Base-by-base conservation (phyloP, 1,140 invertebrate genomes). In the Dinothrombium tinctorium region DNA sequence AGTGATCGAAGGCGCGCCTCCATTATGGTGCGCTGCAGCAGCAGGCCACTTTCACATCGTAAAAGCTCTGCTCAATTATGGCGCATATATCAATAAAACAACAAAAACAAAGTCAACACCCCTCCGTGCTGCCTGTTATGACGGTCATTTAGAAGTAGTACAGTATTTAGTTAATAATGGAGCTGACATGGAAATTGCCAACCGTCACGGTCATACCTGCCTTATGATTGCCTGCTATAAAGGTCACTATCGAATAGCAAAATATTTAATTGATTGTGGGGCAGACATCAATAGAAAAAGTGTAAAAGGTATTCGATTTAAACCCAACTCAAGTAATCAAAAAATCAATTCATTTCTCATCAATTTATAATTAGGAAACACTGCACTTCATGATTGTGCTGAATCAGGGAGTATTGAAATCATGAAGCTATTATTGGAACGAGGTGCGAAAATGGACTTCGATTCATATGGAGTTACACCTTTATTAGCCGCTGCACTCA, bases 211-310 rank as follows among this genome's bases (percentile, higher is more conserved):
- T 3, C 86, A 95, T 60, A 92, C 87, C 11, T 92, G 84, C 55
- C 61, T 94, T 23, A 92, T 92, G 87, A 92, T 92, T 40, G 80
- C 83, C 11, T 92, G 86, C 59, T 94, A 87, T 60, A 87, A 87
- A 61, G 81, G 83, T 14, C 82, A 89, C 57, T 69, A 72, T 45
- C 66, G 68, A 52, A 86, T 90, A 50, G 79, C 79, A 6, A 74
- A 76, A 54, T 90, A 77, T 60, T 65, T 92, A 33, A 66, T 94
- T 6, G 57, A 81, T 23, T 76, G 76, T 51, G 86, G 84, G 4
- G 73, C 86, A 57, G 77, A 89, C 0, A 89, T 94, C 57, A 68
- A 79, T 33, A 48, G 61, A 40, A 86, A 86, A 62, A 89, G 82
- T 59, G 73, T 87, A 9, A 92, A 89, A 64, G 87, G 84, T 42